phyloP scores from a whole-genome alignment of 2,797 vertebrate species.

The Kryptolebias ocellatus region DNA sequence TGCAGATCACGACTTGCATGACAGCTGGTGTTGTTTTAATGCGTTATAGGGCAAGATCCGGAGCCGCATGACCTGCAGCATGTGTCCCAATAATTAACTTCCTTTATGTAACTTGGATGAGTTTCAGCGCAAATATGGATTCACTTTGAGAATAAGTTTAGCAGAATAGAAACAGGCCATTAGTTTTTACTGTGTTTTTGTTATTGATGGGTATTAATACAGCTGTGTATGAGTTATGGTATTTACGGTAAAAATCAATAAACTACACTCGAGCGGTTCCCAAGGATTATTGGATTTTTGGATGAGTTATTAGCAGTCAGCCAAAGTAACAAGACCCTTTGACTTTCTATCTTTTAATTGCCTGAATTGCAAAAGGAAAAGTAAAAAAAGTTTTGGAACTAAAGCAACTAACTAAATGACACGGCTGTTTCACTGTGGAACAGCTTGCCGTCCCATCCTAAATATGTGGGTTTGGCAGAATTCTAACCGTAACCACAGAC shows the following conservation, averaged over 20 bases:
- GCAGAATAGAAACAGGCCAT: neutral
- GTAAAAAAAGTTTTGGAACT: neutral
- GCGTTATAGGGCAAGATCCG: constrained; percentile 10
- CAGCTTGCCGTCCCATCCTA: no score
- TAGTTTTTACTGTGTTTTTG: neutral
- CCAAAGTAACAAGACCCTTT: neutral
- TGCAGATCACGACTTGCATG: constrained; percentile 40
- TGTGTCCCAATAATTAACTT: constrained; percentile 35
- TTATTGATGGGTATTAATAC: constrained; percentile 1
- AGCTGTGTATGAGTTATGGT: neutral
- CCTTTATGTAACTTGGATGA: constrained; percentile 31
- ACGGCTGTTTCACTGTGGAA: neutral
- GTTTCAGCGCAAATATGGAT: neutral
- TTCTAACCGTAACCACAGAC: no score
- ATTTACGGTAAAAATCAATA: neutral
- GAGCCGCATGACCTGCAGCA: constrained; percentile 48
- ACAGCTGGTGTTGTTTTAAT: constrained; percentile 48
- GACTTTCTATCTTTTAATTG: constrained; percentile 3
- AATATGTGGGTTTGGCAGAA: no score
- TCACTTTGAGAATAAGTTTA: no score
- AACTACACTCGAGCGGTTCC: neutral
- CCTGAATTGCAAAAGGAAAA: neutral
- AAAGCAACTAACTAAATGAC: neutral
- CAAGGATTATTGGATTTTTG: neutral
- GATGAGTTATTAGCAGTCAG: neutral